Base-by-base conservation (phyloP, 2,888 invertebrate genomes). In the Hirtodrosophila alboralis region DNA sequence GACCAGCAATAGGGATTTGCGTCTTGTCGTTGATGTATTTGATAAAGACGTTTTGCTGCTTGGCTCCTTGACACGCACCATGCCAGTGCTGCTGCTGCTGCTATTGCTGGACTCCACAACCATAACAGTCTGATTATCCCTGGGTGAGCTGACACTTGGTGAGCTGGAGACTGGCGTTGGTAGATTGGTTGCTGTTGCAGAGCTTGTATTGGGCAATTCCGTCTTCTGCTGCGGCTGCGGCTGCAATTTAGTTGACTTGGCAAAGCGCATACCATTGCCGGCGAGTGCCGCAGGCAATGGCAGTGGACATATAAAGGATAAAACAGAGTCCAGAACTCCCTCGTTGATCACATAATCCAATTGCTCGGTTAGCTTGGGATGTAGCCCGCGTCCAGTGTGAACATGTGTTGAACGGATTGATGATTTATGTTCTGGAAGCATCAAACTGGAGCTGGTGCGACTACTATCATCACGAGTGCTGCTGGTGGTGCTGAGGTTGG, bases 261-360 rank as follows among this genome's bases (percentile, higher is more conserved):
- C 33, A 8, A n/a, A n/a, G n/a, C 64, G 36, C 7, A 36, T 48
- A 10, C 10, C 52, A 54, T 2, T 13, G 59, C 21, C 36, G 3
- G 64, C 12, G 4, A 75, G 67, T 6, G 64, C 62, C 0, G 61
- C 21, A 1, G 87, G 81, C 26, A 83, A 33, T 1, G 86, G 86
- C 4, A 87, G 73, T 86, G 63, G 92, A 88, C 47, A 93, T 69
- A 96, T 92, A 84, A 95, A 95, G 0, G 96, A 95, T 40, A 96
- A 89, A 53, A 96, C 94, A 0, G 96, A 95, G 90, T 96, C 96
- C 41, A 96, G 90, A 59, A 96, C 92, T 8, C 96, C 96, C 91
- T 96, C 96, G 40, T 95, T 94, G 63, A 96, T 92, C 0, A 96
- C 93, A 91, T 95, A 88, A 52, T 90, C 88, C 23, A 91, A 62